Evolutionary conservation across 2,888 invertebrate genomes (phyloP).

Genomic region (Abscondita cerata): DNA sequence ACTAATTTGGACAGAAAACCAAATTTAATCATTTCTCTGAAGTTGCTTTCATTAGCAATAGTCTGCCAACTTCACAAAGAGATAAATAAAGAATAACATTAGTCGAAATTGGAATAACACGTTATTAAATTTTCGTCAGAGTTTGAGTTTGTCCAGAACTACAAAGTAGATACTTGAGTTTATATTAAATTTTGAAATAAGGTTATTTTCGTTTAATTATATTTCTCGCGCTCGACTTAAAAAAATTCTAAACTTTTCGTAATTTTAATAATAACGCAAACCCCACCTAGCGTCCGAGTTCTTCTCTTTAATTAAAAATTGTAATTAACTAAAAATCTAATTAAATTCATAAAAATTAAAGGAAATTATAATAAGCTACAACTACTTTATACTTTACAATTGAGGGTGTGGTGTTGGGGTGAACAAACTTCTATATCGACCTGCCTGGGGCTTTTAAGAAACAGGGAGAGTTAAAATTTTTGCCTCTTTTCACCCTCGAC

Average conservation of each 20-base stretch:
- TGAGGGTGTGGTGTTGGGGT: conserved; percentile 49
- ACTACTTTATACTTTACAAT: conserved; percentile 46
- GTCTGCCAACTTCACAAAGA: conserved; percentile 52
- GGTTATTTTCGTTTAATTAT: conserved; percentile 33
- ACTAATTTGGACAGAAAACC: conserved; percentile 55
- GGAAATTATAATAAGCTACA: conserved; percentile 43
- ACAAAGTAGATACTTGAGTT: conserved; percentile 51
- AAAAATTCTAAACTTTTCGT: neutral
- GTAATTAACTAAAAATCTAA: conserved; percentile 20
- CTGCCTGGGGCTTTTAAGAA: conserved; percentile 50
- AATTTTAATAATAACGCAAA: conserved; percentile 6
- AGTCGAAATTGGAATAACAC: conserved; percentile 54
- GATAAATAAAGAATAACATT: conserved; percentile 56
- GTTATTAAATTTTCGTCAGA: conserved; percentile 53
- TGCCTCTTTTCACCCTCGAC: conserved; percentile 43
- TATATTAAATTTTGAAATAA: conserved; percentile 53
- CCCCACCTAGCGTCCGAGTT: neutral
- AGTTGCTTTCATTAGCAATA: conserved; percentile 56
- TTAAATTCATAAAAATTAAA: conserved; percentile 32
- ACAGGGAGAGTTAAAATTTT: conserved; percentile 51
- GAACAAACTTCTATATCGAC: conserved; percentile 54
- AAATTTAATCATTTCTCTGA: conserved; percentile 56
- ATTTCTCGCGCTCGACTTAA: conserved; percentile 6
- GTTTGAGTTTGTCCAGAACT: conserved; percentile 41
- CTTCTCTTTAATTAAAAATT: conserved; percentile 7